A percentile compares a stretch with the other conserved stretches of the same genome.
Evolutionary conservation across 1,140 invertebrate species (phyloP).

Genomic region (Drosophila equinoxialis): DNA sequence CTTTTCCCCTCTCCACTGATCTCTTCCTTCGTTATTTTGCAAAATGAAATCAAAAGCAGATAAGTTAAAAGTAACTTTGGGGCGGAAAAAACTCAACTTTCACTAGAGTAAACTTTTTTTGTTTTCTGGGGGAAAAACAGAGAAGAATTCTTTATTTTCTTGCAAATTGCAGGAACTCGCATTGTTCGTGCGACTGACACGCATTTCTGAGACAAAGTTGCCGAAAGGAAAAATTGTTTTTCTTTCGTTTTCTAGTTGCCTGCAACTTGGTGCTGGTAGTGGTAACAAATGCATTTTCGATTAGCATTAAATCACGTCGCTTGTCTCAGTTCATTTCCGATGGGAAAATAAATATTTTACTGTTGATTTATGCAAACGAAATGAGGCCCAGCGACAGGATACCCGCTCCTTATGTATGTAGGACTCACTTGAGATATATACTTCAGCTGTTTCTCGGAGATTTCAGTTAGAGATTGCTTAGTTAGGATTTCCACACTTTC

Average conservation of each 20-base stretch:
- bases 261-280: constrained; percentile 33
- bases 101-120: constrained; percentile 45
- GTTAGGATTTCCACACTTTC: constrained; percentile 2
- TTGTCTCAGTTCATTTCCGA: constrained; percentile 64
- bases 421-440: not conserved
- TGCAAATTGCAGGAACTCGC: constrained; percentile 2
- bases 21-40: not conserved
- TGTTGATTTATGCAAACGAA: constrained; percentile 56
- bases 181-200: constrained; percentile 55
- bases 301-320: constrained; percentile 73
- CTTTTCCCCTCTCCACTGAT: not conserved
- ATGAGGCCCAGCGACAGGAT: constrained; percentile 11
- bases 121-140: constrained; percentile 23
- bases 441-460: not conserved
- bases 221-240: constrained; percentile 22
- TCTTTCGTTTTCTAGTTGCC: constrained; percentile 18
- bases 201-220: constrained; percentile 49
- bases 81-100: constrained; percentile 53
- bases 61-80: constrained; percentile 53
- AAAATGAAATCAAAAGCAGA: constrained; percentile 62
- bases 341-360: constrained; percentile 59
- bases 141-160: constrained; percentile 26
- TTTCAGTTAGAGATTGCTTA: not conserved
- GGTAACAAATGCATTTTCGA: constrained; percentile 76
- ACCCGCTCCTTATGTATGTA: not conserved